A percentile compares a stretch with the other conserved stretches of the same genome.
These are phyloP conservation scores for Trissolcus brochymenae DNA, from an alignment of 2,888 invertebrate species.

Conservation along the genomic window DNA sequence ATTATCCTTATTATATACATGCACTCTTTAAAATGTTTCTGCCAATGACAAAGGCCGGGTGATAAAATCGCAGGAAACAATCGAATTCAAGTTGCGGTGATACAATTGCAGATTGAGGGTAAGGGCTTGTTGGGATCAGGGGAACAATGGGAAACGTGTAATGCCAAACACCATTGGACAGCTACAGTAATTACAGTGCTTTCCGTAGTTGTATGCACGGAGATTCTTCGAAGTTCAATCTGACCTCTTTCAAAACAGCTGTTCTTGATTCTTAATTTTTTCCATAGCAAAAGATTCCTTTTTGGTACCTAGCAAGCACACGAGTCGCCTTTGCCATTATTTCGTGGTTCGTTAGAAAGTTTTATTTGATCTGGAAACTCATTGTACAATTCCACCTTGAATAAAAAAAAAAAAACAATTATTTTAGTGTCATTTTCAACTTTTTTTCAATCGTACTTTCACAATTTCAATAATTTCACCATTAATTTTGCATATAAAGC, in stretches of 20 bases:
- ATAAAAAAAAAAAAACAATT: background rate
- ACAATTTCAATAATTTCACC: no score
- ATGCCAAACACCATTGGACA: slow-evolving; percentile 48
- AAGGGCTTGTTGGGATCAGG: background rate
- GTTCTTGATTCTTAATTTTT: slow-evolving; percentile 21
- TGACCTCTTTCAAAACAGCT: slow-evolving; percentile 57
- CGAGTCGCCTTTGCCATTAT: slow-evolving; percentile 84
- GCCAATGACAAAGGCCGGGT: slow-evolving; percentile 29
- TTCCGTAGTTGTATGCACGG: slow-evolving; percentile 55
- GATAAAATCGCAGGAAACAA: slow-evolving; percentile 29
- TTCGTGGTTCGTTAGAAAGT: slow-evolving; percentile 85
- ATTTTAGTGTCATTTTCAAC: no score
- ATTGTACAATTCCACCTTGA: slow-evolving; percentile 91
- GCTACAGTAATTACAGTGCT: slow-evolving; percentile 55
- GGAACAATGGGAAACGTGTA: slow-evolving; percentile 16
- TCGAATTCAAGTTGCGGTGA: slow-evolving; percentile 29
- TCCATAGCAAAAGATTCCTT: slow-evolving; percentile 50
- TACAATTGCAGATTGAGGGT: slow-evolving; percentile 21
- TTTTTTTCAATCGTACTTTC: no score
- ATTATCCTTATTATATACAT: slow-evolving; percentile 56
- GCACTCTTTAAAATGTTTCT: slow-evolving; percentile 36
- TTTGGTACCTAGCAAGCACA: slow-evolving; percentile 83
- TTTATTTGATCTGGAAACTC: slow-evolving; percentile 98
- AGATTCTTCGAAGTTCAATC: slow-evolving; percentile 62
- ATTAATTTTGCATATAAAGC: background rate